Percentiles rank a stretch among this genome's conserved stretches.
phyloP scores from a whole-genome alignment of 2,797 vertebrate genomes.

The Macrochelys suwanniensis region DNA sequence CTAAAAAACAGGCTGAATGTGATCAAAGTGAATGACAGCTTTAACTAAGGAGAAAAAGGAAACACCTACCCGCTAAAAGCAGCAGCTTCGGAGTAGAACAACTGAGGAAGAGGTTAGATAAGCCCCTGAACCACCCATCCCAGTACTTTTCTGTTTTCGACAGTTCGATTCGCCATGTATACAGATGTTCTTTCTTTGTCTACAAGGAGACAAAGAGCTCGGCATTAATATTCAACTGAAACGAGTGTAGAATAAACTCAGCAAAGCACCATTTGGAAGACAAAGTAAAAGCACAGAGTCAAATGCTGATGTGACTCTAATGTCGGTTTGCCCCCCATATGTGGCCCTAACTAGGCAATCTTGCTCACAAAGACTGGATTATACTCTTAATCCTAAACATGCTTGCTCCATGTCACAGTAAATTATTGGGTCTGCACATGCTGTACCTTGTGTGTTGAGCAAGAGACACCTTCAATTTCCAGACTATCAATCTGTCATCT shows the following conservation, averaged over 20 bases:
- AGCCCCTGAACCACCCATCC: slow-evolving; percentile 98
- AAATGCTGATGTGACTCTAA: slow-evolving; percentile 39
- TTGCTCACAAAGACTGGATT: background rate
- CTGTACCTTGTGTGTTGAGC: background rate
- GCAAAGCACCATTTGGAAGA: background rate
- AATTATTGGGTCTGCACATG: accelerated
- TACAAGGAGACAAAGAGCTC: slow-evolving; percentile 70
- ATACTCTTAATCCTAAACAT: background rate
- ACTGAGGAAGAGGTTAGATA: slow-evolving; percentile 95
- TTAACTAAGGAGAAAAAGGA: background rate
- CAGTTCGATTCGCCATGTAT: slow-evolving; percentile 96
- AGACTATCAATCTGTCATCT: background rate
- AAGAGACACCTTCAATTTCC: background rate
- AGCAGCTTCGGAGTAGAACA: slow-evolving; percentile 94
- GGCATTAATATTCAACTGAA: slow-evolving; percentile 22
- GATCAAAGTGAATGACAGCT: background rate
- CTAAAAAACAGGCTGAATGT: background rate
- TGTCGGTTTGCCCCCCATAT: background rate
- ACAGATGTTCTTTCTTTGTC: slow-evolving; percentile 92
- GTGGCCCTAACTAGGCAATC: background rate
- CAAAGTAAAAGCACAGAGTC: background rate
- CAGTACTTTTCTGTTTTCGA: slow-evolving; percentile 98
- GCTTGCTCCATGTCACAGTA: background rate
- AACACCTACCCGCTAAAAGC: slow-evolving; percentile 92
- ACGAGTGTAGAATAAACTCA: background rate